phyloP scores from a whole-genome alignment of 1,140 invertebrate species.

The Drosophila kohkoa region DNA sequence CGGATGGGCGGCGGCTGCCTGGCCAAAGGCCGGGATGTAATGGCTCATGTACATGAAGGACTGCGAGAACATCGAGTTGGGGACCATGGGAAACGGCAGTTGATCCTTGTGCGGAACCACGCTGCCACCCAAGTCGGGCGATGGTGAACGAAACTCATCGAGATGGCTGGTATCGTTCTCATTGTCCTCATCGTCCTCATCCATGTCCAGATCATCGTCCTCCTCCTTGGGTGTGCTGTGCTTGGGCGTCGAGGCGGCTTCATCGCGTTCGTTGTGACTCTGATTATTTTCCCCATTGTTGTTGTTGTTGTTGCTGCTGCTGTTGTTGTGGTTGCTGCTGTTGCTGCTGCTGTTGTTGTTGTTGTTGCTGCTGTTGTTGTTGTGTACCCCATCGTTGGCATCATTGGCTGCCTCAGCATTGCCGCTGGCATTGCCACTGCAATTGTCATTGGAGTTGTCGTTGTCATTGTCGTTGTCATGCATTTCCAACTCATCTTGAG shows the following conservation, averaged over 20 bases:
- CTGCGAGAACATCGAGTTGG: conserved; percentile 93
- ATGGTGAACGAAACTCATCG: conserved; percentile 82
- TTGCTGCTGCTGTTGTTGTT: conserved; percentile 72
- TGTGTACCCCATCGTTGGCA: conserved; percentile 28
- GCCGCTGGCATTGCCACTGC: conserved; percentile 1
- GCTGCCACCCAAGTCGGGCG: conserved; percentile 63
- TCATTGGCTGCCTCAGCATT: neutral
- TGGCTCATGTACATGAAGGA: conserved; percentile 97
- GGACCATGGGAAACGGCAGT: conserved; percentile 90
- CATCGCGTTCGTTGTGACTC: conserved; percentile 63
- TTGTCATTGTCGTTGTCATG: conserved; percentile 58
- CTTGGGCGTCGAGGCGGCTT: conserved; percentile 58
- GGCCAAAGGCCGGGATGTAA: conserved; percentile 88
- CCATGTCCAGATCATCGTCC: conserved; percentile 84
- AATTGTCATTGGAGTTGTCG: conserved; percentile 44
- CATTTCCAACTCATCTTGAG: conserved; percentile 28
- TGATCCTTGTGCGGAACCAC: conserved; percentile 76
- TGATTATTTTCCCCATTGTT: conserved; percentile 68
- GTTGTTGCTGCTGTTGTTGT: conserved; percentile 50
- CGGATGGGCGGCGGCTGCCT: conserved; percentile 84
- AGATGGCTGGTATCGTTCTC: conserved; percentile 80
- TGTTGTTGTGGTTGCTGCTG: conserved; percentile 65
- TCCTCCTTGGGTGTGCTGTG: conserved; percentile 80
- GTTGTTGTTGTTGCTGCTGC: conserved; percentile 53
- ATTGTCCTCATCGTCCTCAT: conserved; percentile 83